Conservation (phyloP, 1,140 invertebrate genomes). For the Muscidifurax raptorellus region DNA sequence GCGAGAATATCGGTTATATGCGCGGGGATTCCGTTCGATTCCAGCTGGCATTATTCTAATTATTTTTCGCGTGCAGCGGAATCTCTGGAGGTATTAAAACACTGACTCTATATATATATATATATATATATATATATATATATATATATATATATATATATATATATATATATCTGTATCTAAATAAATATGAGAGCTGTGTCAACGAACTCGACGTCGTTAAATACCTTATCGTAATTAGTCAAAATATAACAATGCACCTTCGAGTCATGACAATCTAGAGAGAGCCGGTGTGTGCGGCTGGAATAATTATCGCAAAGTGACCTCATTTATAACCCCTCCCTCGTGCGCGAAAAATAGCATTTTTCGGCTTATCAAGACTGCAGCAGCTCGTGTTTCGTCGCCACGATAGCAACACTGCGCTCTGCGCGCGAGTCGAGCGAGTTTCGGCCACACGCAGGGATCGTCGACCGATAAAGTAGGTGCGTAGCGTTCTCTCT, state of each 20-base stretch:
- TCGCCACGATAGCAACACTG: background rate
- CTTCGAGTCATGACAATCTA: background rate
- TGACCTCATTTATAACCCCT: slow-evolving; percentile 14
- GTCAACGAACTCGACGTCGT: too few species aligned
- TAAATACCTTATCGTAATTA: too few species aligned
- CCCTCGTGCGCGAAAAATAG: background rate
- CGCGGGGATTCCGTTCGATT: background rate
- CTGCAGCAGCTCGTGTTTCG: slow-evolving; percentile 6
- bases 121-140: too few species aligned
- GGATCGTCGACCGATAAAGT: slow-evolving; percentile 55
- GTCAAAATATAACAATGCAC: too few species aligned
- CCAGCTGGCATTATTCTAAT: background rate
- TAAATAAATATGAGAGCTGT: too few species aligned
- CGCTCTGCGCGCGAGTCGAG: background rate
- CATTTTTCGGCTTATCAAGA: slow-evolving; percentile 43
- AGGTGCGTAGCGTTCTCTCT: slow-evolving; percentile 14
- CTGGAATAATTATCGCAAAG: background rate
- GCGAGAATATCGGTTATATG: background rate
- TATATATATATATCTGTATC: too few species aligned
- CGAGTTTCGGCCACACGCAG: slow-evolving; percentile 41
- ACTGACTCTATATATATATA: too few species aligned
- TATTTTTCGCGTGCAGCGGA: too few species aligned
- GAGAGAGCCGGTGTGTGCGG: background rate
- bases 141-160: too few species aligned
- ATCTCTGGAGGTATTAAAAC: too few species aligned